Evolutionary conservation across 2,113 vertebrate genomes (phyloP), one percentile per base, ranked within the genome.

Genomic region (Cairina moschata): DNA sequence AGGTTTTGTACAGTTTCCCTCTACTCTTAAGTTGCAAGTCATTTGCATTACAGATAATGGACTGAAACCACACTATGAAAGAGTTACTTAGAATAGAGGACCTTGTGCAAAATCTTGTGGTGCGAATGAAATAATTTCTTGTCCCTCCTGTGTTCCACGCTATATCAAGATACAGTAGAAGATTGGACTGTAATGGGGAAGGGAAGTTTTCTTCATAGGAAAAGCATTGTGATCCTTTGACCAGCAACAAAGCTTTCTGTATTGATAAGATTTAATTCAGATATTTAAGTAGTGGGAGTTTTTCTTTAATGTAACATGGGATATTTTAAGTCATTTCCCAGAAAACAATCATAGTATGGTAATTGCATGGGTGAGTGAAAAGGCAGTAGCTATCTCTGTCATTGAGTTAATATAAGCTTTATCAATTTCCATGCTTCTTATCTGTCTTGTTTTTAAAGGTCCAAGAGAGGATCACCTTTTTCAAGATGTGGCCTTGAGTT

Each of bases 321-420:
- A 28, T 42, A 95, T 92, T 95, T 82, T 71, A 97, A 97, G 80
- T 83, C 77, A 87, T 76, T 94, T 96, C 79, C 92, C 56, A 97
- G 85, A 90, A 94, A 95, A 73, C 60, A 92, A 26, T 52, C 66
- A 77, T 81, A 71, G 56, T 78, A 60, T 40, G 55, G 40, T 89
- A 83, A 94, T 96, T 95, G 80, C 52, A 96, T 21, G 80, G 54
- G 72, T 52, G 60, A 91, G 31, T 83, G 71, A 88, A 90, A 83
- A 86, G 81, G 55, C 48, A 54, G 46, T 54, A 87, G 20, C 54
- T 96, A 73, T 22, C 13, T 95, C 62, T 84, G 38, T 77, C 91
- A 83, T 77, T 36, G 40, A 94, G 72, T 72, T 76, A 91, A 85
- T 79, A 79, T 34, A 89, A 83, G 87, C 76, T 94, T 96, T 96